Evolutionary conservation across 2,797 vertebrate genomes (phyloP).

Genomic region (Gambusia yucatana): DNA sequence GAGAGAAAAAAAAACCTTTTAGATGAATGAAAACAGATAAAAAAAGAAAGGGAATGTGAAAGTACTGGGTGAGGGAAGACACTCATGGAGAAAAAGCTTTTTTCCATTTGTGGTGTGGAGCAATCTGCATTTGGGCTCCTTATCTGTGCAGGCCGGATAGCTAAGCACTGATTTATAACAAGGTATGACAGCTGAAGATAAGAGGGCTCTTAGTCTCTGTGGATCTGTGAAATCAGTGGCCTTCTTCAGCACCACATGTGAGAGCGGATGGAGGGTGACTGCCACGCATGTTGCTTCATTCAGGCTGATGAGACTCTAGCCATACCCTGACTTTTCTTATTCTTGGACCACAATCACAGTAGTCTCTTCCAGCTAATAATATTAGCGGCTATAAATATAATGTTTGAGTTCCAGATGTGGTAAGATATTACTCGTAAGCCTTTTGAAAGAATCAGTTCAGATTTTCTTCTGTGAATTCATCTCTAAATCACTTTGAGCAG

Average conservation of each 20-base stretch:
- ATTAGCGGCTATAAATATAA: not conserved
- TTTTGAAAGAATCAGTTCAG: slow-evolving; percentile 44
- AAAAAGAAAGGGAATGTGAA: slow-evolving; percentile 32
- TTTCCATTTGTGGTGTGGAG: slow-evolving; percentile 49
- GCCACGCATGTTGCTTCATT: slow-evolving; percentile 59
- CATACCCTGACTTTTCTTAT: slow-evolving; percentile 24
- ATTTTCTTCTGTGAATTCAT: slow-evolving; percentile 49
- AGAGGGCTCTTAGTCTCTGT: slow-evolving; percentile 63
- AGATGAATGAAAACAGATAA: slow-evolving; percentile 68
- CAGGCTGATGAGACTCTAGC: slow-evolving; percentile 47
- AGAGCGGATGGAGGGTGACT: slow-evolving; percentile 47
- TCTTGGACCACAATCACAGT: slow-evolving; percentile 41
- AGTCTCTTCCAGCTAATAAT: slow-evolving; percentile 34
- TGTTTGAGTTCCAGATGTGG: slow-evolving; percentile 14
- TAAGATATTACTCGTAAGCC: slow-evolving; percentile 26
- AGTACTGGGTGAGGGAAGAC: slow-evolving; percentile 29
- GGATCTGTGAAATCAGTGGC: slow-evolving; percentile 55
- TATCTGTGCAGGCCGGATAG: slow-evolving; percentile 70
- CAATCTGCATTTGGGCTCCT: slow-evolving; percentile 60
- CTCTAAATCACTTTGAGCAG: slow-evolving; percentile 31
- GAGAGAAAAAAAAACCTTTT: slow-evolving; percentile 38
- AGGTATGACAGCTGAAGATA: slow-evolving; percentile 70
- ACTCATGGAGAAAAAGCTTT: slow-evolving; percentile 28
- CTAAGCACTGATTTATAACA: slow-evolving; percentile 67
- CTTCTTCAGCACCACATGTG: slow-evolving; percentile 50